Evolutionary conservation across 2,113 vertebrate genomes (phyloP).

Genomic region (Myiopsitta monachus): DNA sequence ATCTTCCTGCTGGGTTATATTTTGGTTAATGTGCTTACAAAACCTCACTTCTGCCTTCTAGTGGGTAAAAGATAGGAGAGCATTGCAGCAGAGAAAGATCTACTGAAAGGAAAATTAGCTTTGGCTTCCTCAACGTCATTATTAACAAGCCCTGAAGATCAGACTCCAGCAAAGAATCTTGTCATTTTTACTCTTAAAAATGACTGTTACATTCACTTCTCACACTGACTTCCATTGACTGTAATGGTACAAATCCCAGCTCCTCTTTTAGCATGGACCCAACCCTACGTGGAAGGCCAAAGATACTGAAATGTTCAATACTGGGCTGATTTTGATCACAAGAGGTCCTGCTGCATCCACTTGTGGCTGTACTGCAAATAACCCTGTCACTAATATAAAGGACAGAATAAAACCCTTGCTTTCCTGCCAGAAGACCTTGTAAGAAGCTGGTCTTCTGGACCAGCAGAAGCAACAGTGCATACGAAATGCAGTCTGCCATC

Average conservation of each 20-base stretch:
- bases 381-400: not conserved
- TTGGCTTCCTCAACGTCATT: not conserved
- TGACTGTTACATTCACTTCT: constrained; percentile 18
- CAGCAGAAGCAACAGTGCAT: not conserved
- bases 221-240: not conserved
- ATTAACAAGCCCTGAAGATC: constrained; percentile 11
- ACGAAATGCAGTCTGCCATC: not conserved
- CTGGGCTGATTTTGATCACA: not conserved
- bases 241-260: not conserved
- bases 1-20: constrained; percentile 42
- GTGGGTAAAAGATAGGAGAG: constrained; percentile 31
- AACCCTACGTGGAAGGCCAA: not conserved
- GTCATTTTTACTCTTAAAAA: not conserved
- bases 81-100: not conserved
- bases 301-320: not conserved
- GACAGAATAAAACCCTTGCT: not conserved
- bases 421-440: not conserved
- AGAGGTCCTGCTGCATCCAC: not conserved
- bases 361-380: not conserved
- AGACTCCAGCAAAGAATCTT: constrained; percentile 9
- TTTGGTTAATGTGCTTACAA: constrained; percentile 34
- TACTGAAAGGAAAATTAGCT: not conserved
- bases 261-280: not conserved
- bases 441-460: not conserved
- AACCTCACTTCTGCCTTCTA: constrained; percentile 56